A percentile compares a stretch with the other conserved stretches of the same genome.
Evolutionary conservation across 2,797 vertebrate genomes (phyloP).

Genomic region (Tauraco hartlaubi): DNA sequence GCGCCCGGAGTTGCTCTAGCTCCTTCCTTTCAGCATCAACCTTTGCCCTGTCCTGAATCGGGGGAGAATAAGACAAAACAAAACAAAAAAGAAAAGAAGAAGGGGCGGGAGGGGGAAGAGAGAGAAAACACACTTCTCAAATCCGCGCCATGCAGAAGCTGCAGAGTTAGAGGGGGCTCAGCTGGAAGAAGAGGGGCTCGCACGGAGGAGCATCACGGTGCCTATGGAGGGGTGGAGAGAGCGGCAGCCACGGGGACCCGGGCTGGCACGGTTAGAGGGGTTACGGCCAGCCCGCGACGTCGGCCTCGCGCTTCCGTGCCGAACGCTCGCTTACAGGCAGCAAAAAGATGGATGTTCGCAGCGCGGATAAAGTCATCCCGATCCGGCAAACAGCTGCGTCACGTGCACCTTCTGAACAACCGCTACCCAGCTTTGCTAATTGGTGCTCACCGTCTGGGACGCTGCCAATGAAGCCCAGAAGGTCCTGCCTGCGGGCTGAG

Average conservation of each 20-base stretch:
- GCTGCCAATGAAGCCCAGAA: background rate
- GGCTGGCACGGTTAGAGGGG: background rate
- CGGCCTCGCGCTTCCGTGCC: background rate
- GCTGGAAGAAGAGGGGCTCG: background rate
- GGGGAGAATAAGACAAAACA: constrained; percentile 78
- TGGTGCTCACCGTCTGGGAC: background rate
- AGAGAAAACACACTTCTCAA: constrained; percentile 83
- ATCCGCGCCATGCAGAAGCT: constrained; percentile 77
- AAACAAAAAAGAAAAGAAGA: background rate
- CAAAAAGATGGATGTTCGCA: background rate
- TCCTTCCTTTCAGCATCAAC: constrained; percentile 93
- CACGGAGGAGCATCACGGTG: background rate
- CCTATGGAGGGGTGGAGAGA: fast-evolving
- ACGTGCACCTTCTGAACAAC: background rate
- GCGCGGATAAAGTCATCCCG: background rate
- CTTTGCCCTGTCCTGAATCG: constrained; percentile 93
- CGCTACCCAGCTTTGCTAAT: background rate
- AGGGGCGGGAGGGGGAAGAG: background rate
- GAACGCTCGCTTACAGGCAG: background rate
- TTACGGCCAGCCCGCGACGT: background rate
- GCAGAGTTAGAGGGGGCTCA: background rate
- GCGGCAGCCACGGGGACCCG: background rate
- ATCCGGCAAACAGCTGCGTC: background rate
- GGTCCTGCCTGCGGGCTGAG: background rate
- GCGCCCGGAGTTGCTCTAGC: constrained; percentile 91